These are phyloP conservation scores for Argya squamiceps DNA, from an alignment of 2,797 vertebrate genomes.

Conservation along the genomic window DNA sequence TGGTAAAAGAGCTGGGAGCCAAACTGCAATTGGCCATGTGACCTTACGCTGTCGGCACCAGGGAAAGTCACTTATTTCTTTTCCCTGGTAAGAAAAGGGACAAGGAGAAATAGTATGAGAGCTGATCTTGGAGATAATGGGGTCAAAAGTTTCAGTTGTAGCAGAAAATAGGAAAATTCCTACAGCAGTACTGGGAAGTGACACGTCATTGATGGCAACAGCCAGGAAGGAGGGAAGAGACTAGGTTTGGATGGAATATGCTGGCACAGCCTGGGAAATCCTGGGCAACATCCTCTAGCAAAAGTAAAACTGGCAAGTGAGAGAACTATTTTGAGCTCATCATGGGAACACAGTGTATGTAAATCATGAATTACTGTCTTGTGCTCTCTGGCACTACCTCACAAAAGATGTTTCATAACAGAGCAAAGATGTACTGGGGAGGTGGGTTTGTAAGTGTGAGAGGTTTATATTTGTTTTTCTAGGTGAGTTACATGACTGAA, in stretches of 20 bases:
- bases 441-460: background rate
- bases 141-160: background rate
- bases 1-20: background rate
- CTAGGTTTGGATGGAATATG: background rate
- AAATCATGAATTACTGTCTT: background rate
- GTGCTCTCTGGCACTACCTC: background rate
- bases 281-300: background rate
- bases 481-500: background rate
- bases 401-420: background rate
- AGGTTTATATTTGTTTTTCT: background rate
- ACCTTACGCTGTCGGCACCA: rapidly evolving
- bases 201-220: rapidly evolving
- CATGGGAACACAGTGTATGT: background rate
- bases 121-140: background rate
- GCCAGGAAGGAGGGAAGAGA: background rate
- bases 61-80: background rate
- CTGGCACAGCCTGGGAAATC: background rate
- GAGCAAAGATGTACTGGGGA: background rate
- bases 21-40: background rate
- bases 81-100: background rate
- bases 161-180: background rate
- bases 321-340: background rate
- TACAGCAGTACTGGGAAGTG: background rate
- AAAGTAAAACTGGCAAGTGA: background rate
- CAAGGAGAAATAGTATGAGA: background rate